Percentiles rank a stretch among this genome's conserved stretches.
These are phyloP conservation scores for Rhinopomastus cyanomelas DNA, from an alignment of 2,113 vertebrate genomes.

Conservation along the genomic window DNA sequence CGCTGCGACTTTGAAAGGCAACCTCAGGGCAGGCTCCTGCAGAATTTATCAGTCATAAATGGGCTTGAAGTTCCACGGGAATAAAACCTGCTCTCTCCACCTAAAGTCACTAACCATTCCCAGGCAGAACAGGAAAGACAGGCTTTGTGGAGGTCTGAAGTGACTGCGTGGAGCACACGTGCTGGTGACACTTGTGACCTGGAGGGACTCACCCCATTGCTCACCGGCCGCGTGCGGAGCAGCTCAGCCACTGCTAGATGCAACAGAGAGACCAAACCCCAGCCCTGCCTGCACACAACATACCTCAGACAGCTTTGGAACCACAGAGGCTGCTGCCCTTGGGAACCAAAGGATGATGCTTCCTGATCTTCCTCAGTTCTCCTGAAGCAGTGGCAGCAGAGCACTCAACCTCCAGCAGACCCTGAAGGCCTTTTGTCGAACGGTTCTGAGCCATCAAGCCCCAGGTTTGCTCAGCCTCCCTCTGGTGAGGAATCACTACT, in stretches of 20 bases:
- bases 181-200: not conserved
- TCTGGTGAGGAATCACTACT: not conserved
- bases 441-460: not conserved
- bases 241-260: not conserved
- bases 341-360: not conserved
- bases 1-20: constrained; percentile 24
- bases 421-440: not conserved
- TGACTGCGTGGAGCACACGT: not conserved
- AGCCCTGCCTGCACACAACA: not conserved
- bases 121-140: not conserved
- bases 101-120: not conserved
- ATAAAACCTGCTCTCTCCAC: not conserved
- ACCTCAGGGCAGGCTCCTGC: not conserved
- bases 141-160: not conserved
- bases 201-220: not conserved
- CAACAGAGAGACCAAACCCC: not conserved
- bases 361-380: not conserved
- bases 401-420: not conserved
- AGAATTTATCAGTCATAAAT: not conserved
- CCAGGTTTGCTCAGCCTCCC: not conserved
- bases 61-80: not conserved
- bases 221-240: not conserved
- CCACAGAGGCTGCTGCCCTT: not conserved
- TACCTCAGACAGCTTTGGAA: not conserved
- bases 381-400: not conserved